Conservation (phyloP, 2,888 invertebrate species). For the Arctia plantaginis region DNA sequence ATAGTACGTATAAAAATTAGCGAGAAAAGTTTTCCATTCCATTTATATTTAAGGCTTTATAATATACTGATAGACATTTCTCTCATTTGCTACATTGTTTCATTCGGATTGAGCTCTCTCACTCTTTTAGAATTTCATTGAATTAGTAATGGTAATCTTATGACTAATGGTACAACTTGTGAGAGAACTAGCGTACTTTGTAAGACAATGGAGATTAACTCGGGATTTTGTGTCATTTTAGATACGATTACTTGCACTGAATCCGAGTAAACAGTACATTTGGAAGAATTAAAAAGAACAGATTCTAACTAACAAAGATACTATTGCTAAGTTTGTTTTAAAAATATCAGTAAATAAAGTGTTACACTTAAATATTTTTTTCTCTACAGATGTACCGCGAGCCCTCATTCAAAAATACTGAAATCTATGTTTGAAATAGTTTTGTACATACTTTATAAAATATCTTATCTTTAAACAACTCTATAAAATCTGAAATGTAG, state of each 20-base stretch:
- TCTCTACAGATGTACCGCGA: too few relatives aligned
- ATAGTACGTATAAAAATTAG: too few relatives aligned
- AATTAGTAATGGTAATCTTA: background rate
- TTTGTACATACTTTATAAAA: too few relatives aligned
- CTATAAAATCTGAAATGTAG: too few relatives aligned
- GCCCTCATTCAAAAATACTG: too few relatives aligned
- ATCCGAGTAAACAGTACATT: constrained; percentile 29
- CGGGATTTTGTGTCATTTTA: constrained; percentile 34
- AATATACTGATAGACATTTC: background rate
- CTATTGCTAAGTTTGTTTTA: background rate
- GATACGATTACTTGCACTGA: constrained; percentile 45
- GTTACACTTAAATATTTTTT: background rate
- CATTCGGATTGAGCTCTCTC: background rate
- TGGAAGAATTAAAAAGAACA: background rate
- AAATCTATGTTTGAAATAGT: too few relatives aligned
- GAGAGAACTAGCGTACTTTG: constrained; percentile 28
- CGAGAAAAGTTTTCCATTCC: too few relatives aligned
- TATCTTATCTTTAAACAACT: too few relatives aligned
- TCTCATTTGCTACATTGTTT: background rate
- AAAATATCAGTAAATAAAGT: background rate
- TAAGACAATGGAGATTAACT: constrained; percentile 38
- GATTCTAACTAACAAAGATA: background rate
- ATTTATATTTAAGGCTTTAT: background rate
- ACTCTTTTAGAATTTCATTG: background rate
- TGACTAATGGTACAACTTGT: constrained; percentile 20